Conservation (phyloP, 2,797 vertebrate genomes). For the Diglossa cyanea region DNA sequence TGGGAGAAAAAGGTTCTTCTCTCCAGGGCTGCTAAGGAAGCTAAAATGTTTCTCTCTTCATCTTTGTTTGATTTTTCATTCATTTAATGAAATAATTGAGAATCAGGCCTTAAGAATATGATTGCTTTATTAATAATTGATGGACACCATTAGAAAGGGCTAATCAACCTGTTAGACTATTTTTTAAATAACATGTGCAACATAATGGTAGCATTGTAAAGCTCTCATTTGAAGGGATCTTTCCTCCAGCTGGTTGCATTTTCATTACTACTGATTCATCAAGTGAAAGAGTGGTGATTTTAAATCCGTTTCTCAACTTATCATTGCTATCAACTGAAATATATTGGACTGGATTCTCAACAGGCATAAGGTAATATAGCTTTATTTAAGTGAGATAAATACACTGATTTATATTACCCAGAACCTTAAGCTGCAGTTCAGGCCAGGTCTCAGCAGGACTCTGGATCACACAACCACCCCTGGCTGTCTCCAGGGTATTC, state of each 20-base stretch:
- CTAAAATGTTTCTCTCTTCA: conserved; percentile 11
- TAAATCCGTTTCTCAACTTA: background rate
- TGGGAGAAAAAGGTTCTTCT: background rate
- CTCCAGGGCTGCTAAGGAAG: background rate
- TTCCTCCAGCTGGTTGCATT: background rate
- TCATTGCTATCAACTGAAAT: background rate
- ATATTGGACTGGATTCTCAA: background rate
- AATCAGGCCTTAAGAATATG: background rate
- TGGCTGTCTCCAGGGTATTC: background rate
- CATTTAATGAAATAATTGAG: conserved; percentile 47
- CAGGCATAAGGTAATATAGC: background rate
- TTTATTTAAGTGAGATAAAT: background rate
- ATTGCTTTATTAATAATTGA: conserved; percentile 54
- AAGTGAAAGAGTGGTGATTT: background rate
- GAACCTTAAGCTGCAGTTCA: background rate
- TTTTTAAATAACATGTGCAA: conserved; percentile 14
- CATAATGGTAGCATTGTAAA: background rate
- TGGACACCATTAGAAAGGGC: background rate
- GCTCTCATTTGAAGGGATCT: background rate
- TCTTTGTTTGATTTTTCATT: conserved; percentile 39
- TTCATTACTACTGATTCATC: background rate
- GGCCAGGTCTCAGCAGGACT: background rate
- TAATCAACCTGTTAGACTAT: conserved; percentile 39
- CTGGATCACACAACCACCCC: accelerated
- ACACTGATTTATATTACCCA: background rate